phyloP scores from a whole-genome alignment of 2,888 invertebrate genomes.

The Acanthococcus lagerstroemiae region DNA sequence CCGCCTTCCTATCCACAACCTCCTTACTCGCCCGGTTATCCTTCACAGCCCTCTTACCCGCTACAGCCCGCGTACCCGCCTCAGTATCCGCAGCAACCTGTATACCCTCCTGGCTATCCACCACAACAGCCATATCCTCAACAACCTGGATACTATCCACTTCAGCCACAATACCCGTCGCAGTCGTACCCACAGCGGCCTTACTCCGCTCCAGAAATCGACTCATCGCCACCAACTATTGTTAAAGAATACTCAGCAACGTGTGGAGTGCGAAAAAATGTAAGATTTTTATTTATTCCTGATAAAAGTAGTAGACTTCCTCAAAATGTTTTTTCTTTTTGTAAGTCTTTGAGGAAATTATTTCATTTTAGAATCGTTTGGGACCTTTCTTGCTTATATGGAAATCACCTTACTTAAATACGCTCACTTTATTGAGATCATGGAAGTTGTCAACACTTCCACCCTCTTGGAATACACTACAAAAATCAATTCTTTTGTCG shows the following conservation, averaged over 20 bases:
- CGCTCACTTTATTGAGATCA: too few relatives aligned
- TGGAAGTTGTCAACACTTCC: too few relatives aligned
- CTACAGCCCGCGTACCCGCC: not conserved
- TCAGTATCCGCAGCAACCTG: not conserved
- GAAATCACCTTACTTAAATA: too few relatives aligned
- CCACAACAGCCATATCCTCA: not conserved
- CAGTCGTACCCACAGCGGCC: not conserved
- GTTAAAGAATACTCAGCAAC: not conserved
- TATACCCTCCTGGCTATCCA: not conserved
- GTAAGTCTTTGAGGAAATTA: too few relatives aligned
- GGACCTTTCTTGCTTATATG: too few relatives aligned
- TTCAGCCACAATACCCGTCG: constrained; percentile 3
- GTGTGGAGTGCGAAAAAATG: constrained; percentile 10
- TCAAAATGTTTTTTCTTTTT: too few relatives aligned
- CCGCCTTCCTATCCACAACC: not conserved
- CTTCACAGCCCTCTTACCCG: not conserved
- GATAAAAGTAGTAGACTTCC: not conserved
- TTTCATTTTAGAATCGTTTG: too few relatives aligned
- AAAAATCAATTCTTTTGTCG: too few relatives aligned
- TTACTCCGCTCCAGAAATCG: constrained; percentile 9
- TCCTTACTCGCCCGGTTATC: not conserved
- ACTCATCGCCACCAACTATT: too few relatives aligned
- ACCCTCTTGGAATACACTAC: too few relatives aligned
- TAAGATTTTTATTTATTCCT: not conserved
- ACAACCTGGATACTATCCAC: constrained; percentile 1